These are phyloP conservation scores for Peucedramus taeniatus DNA, from an alignment of 2,113 vertebrate genomes.

Conservation along the genomic window DNA sequence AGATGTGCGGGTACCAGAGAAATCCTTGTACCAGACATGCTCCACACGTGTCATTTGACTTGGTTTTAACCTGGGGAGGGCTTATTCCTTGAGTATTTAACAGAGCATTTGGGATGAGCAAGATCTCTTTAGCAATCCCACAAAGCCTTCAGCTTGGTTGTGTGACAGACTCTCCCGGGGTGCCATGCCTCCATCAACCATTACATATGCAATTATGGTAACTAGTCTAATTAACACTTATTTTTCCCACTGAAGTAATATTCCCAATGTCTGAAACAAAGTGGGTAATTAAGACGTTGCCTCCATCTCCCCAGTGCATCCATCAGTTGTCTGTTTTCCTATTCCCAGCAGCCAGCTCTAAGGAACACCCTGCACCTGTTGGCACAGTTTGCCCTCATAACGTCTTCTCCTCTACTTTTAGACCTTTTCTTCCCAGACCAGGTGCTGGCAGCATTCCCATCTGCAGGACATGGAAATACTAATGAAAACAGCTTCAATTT, in stretches of 20 bases:
- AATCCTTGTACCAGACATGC: neutral
- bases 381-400: neutral
- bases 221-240: neutral
- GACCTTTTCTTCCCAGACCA: neutral
- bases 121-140: constrained; percentile 1
- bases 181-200: neutral
- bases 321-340: neutral
- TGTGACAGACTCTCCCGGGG: neutral
- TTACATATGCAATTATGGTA: constrained; percentile 27
- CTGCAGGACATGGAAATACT: neutral
- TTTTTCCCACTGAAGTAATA: neutral
- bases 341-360: neutral
- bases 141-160: neutral
- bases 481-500: neutral
- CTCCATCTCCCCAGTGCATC: neutral
- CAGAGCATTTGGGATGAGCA: constrained; percentile 4
- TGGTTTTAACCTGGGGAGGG: neutral
- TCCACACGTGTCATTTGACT: neutral
- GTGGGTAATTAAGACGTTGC: neutral
- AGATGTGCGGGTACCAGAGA: neutral
- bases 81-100: neutral
- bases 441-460: neutral
- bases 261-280: neutral
- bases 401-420: neutral
- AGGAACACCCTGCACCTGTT: neutral